phyloP scores from a whole-genome alignment of 2,113 vertebrate genomes.

The Myxocyprinus asiaticus region DNA sequence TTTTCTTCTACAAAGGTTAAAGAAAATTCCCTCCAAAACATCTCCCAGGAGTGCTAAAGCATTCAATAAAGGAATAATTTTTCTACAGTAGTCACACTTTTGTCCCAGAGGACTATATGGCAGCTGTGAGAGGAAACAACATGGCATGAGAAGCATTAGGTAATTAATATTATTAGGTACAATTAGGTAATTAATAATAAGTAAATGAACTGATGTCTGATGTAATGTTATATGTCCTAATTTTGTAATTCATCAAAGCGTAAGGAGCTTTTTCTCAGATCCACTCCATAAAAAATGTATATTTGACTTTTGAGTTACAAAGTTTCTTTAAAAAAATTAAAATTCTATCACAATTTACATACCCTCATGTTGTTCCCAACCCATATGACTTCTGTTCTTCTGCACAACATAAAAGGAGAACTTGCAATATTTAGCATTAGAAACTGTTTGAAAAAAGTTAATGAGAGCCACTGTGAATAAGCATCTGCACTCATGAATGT shows the following conservation, averaged over 20 bases:
- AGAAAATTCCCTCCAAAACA: constrained; percentile 54
- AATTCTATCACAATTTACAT: too few species aligned
- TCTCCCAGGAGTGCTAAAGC: constrained; percentile 49
- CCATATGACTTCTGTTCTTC: too few species aligned
- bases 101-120: constrained; percentile 25
- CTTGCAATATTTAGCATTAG: too few species aligned
- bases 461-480: too few species aligned
- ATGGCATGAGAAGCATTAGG: neutral
- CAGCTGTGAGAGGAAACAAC: constrained; percentile 3
- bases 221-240: neutral
- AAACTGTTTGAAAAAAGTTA: too few species aligned
- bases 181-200: too few species aligned
- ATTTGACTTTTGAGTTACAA: neutral
- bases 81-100: constrained; percentile 36
- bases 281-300: neutral
- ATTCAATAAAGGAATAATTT: constrained; percentile 56
- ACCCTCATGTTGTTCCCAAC: too few species aligned
- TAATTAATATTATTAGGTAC: neutral
- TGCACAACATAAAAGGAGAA: too few species aligned
- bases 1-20: constrained; percentile 56
- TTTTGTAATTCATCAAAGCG: neutral
- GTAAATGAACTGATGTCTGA: neutral
- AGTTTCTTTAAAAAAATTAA: neutral
- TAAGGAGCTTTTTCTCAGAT: neutral
- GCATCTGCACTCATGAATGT: too few species aligned